Evolutionary conservation across 2,113 vertebrate genomes (phyloP), one percentile per base, ranked within the genome.

Genomic region (Embiotoca jacksoni): DNA sequence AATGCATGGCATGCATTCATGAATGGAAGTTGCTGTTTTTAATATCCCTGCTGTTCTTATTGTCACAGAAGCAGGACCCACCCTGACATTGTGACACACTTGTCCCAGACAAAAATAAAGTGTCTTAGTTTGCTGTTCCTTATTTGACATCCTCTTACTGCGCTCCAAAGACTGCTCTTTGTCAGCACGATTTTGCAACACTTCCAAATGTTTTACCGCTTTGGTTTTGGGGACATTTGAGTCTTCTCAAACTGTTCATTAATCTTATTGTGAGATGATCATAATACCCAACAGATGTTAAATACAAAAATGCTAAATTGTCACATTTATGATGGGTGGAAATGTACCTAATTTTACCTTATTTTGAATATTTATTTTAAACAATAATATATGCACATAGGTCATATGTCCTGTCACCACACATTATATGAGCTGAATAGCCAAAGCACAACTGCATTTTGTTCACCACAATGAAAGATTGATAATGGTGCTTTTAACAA

Each of bases 91-190:
- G 91, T 88, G 87, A 90, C 90, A 92, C 75, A 84, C 80, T 91
- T 78, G 81, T 80, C 91, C 79, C 72, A 72, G 88, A 87, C 89
- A 83, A 79, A 90, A 93, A 91, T 91, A 90, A 92, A 92, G 80
- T 64, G 69, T 77, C 82, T 81, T 65, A 85, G 77, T 81, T 89
- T 84, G 80, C 81, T 83, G 87, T 94, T 93, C 93, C 94, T 79
- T 88, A 88, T 92, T 94, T 84, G 63, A 94, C 91, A 94, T 94
- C 94, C 94, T 93, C 92, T 92, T 90, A 76, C 87, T 86, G 73
- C 32, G 46, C 58, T 78, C 64, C 76, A 71, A 68, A 83, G 78
- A 85, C 75, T 41, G 61, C 65, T 80, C 83, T 83, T 11, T 44
- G 84, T 88, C 86, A 90, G 86, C 86, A 89, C 0, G 1, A 86